Evolutionary conservation across 2,113 vertebrate genomes (phyloP).

Genomic region (Salvator merianae): DNA sequence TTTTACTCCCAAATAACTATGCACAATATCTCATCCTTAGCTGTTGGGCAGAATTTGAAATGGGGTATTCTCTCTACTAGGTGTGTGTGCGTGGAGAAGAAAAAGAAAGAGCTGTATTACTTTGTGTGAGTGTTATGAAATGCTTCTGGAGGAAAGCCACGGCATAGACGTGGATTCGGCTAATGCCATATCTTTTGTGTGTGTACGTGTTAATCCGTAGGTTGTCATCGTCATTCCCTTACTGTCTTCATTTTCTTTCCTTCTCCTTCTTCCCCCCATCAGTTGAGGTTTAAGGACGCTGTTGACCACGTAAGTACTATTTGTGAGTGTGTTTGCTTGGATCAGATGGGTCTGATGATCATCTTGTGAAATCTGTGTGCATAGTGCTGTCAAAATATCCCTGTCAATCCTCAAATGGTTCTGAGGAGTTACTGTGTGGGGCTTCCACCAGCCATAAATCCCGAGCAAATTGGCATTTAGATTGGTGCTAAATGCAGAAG

Average conservation of each 20-base stretch:
- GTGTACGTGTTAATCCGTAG: constrained; percentile 55
- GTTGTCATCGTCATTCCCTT: constrained; percentile 54
- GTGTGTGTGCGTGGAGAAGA: neutral
- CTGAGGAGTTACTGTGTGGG: constrained; percentile 60
- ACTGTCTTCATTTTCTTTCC: constrained; percentile 73
- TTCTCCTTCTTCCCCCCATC: constrained; percentile 79
- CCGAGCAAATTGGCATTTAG: constrained; percentile 76
- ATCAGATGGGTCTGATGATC: constrained; percentile 73
- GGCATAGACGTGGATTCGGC: constrained; percentile 37
- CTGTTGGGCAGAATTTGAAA: neutral
- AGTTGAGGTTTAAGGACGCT: constrained; percentile 95
- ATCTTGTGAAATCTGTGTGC: constrained; percentile 72
- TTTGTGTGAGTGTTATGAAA: constrained; percentile 56
- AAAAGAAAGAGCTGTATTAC: neutral
- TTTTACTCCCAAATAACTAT: neutral
- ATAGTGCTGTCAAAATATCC: constrained; percentile 71
- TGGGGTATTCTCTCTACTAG: neutral
- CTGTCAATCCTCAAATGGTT: constrained; percentile 63
- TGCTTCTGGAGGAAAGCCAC: constrained; percentile 55
- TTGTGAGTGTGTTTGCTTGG: constrained; percentile 83
- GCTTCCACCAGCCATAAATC: constrained; percentile 70
- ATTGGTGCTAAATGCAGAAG: constrained; percentile 70
- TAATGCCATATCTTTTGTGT: constrained; percentile 48
- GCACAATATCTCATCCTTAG: neutral
- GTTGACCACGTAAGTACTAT: constrained; percentile 97